Conservation (phyloP, 2,113 vertebrate genomes). For the Spea multiplicata region DNA sequence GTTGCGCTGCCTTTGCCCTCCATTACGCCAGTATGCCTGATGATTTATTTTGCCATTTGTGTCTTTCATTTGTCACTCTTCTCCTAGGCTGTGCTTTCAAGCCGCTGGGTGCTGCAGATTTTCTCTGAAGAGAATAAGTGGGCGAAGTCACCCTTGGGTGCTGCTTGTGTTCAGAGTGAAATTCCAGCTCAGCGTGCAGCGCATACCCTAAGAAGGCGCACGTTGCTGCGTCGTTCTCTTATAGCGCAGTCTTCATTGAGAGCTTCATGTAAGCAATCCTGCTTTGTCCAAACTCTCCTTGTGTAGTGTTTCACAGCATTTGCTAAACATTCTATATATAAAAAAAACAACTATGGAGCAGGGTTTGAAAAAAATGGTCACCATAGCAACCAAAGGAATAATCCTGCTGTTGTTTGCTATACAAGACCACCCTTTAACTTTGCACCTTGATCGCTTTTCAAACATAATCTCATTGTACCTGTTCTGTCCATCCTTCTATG, state of each 20-base stretch:
- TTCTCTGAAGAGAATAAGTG: slow-evolving; percentile 8
- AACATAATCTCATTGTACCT: too few species aligned
- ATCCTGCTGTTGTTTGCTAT: too few species aligned
- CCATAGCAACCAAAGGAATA: too few species aligned
- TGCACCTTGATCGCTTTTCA: too few species aligned
- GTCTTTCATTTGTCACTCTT: not conserved
- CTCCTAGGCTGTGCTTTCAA: slow-evolving; percentile 8
- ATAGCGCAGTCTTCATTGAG: not conserved
- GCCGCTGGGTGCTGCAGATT: not conserved
- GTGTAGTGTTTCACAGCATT: too few species aligned
- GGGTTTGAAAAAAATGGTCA: too few species aligned
- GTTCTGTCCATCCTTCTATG: too few species aligned
- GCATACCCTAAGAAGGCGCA: not conserved
- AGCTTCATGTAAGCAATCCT: slow-evolving; percentile 9
- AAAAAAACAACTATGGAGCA: too few species aligned
- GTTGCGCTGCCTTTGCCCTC: too few species aligned
- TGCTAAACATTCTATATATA: too few species aligned
- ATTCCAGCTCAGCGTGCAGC: not conserved
- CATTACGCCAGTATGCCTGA: not conserved
- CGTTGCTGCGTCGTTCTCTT: not conserved
- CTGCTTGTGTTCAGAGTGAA: not conserved
- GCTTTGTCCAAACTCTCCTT: too few species aligned
- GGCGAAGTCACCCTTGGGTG: slow-evolving; percentile 6
- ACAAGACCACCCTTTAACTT: too few species aligned
- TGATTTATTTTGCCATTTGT: not conserved